Conservation (phyloP, 2,113 vertebrate species). For the Cyprinus carpio region DNA sequence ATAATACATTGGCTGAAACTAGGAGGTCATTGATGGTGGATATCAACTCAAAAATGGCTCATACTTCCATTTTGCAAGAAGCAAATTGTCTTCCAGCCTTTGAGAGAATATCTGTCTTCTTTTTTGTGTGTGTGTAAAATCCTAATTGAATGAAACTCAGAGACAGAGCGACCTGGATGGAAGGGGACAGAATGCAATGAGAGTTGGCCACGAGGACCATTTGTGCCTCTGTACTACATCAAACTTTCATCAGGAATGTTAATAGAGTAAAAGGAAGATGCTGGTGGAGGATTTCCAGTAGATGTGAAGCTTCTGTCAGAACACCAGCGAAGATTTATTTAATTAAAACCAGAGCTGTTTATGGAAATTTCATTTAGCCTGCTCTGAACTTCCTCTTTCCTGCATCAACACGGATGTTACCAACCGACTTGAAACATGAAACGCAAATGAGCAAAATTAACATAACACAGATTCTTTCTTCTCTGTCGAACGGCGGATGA, state of each 20-base stretch:
- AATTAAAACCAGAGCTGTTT: conserved; percentile 53
- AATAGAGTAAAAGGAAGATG: not conserved
- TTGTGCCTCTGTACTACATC: conserved; percentile 36
- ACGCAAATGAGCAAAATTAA: not conserved
- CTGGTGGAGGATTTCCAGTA: not conserved
- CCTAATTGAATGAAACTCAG: conserved; percentile 2
- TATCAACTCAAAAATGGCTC: not conserved
- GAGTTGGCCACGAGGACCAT: conserved; percentile 24
- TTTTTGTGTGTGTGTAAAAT: not conserved
- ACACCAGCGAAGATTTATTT: conserved; percentile 47
- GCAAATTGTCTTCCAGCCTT: conserved; percentile 20
- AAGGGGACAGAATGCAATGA: not conserved
- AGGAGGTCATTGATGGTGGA: conserved; percentile 12
- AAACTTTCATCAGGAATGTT: conserved; percentile 15
- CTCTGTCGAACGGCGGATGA: not conserved
- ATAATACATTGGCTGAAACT: not conserved
- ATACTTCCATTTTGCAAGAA: not conserved
- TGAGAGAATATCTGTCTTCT: conserved; percentile 14
- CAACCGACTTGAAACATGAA: conserved; percentile 5
- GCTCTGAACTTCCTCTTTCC: conserved; percentile 27
- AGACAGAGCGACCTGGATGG: not conserved
- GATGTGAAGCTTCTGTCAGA: conserved; percentile 29
- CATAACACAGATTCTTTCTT: not conserved
- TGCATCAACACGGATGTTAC: not conserved
- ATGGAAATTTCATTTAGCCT: conserved; percentile 22